Percentiles rank a stretch among this genome's conserved stretches.
Evolutionary conservation across 2,797 vertebrate genomes (phyloP).

Genomic region (Helarctos malayanus): DNA sequence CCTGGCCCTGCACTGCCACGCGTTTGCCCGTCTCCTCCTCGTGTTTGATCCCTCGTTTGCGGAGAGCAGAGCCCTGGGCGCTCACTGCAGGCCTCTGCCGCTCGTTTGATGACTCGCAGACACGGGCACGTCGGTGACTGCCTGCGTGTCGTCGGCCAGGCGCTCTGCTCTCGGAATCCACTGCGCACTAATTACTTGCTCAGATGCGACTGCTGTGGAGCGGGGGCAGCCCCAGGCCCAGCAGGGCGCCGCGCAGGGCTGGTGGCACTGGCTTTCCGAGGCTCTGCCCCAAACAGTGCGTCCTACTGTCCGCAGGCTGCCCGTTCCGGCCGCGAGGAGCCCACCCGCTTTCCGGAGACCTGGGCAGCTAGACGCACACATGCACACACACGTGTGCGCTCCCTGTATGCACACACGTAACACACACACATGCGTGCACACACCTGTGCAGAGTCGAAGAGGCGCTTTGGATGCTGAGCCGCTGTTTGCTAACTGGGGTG

Average conservation of each 20-base stretch:
- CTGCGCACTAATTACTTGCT: constrained; percentile 65
- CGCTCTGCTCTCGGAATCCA: not conserved
- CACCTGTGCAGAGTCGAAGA: not conserved
- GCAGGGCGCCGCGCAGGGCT: not conserved
- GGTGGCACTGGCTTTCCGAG: not conserved
- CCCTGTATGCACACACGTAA: too few relatives aligned
- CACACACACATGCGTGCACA: fast-evolving
- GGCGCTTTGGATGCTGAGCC: not conserved
- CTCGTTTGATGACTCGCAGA: not conserved
- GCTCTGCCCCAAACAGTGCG: not conserved
- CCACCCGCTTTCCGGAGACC: not conserved
- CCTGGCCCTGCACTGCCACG: fast-evolving
- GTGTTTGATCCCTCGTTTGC: not conserved
- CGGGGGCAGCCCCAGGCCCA: not conserved
- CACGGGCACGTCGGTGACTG: not conserved
- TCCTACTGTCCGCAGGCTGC: not conserved
- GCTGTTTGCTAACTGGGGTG: not conserved
- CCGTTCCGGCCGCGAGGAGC: not conserved
- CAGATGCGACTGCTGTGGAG: not conserved
- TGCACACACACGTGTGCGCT: too few relatives aligned
- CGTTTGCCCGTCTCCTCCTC: fast-evolving
- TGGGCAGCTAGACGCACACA: not conserved
- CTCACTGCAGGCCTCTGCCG: not conserved
- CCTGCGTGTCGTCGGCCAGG: not conserved
- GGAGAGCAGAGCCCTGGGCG: fast-evolving